Percentiles rank a stretch among this genome's conserved stretches.
Evolutionary conservation across 2,888 invertebrate species (phyloP).

Genomic region (Rotaria sp.): DNA sequence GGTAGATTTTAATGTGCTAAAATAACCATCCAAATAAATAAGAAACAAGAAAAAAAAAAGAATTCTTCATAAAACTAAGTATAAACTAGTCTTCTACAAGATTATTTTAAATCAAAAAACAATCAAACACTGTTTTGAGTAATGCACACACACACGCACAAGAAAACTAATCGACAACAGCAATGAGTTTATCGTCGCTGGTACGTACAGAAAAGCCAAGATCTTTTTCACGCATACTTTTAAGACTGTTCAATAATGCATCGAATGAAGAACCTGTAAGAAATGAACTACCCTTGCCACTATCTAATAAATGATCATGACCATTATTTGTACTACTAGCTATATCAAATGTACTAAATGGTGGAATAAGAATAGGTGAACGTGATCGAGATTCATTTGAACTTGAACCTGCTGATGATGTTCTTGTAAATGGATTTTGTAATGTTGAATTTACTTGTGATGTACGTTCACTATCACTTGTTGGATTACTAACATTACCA

Average conservation of each 20-base stretch:
- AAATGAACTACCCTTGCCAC: not conserved
- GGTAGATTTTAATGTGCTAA: not conserved
- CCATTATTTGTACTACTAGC: not conserved
- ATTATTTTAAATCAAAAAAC: not conserved
- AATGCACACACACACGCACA: not conserved
- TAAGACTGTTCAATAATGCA: not conserved
- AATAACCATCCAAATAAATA: not conserved
- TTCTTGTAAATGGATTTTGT: not conserved
- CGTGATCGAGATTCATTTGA: not conserved
- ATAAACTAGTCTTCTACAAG: not conserved
- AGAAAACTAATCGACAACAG: not conserved
- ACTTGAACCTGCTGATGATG: not conserved
- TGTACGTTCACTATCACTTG: conserved; percentile 8
- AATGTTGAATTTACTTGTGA: not conserved
- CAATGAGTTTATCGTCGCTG: conserved; percentile 1
- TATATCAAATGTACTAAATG: not conserved
- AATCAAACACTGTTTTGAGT: not conserved
- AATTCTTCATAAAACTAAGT: not conserved
- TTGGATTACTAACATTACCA: not conserved
- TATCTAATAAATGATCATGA: not conserved
- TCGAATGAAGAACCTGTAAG: not conserved
- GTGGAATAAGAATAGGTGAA: not conserved
- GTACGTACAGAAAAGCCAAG: not conserved
- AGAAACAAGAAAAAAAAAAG: not conserved
- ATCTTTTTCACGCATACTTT: not conserved